Evolutionary conservation across 2,797 vertebrate species (phyloP).

Genomic region (Pangasius djambal): DNA sequence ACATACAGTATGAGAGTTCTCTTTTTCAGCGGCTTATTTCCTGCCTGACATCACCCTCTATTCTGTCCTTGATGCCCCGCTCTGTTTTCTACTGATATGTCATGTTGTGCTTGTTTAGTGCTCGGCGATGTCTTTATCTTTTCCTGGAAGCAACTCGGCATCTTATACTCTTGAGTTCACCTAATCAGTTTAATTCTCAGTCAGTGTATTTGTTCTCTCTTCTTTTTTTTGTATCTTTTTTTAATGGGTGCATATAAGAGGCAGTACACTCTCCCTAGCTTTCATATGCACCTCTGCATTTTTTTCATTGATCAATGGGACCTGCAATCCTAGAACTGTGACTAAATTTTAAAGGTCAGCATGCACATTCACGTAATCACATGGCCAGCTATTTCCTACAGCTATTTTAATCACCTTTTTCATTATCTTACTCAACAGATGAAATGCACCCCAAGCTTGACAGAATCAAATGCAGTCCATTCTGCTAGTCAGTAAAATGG

Average conservation of each 20-base stretch:
- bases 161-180: background rate
- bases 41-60: background rate
- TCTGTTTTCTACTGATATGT: background rate
- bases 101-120: slow-evolving; percentile 8
- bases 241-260: background rate
- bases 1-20: background rate
- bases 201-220: background rate
- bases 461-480: background rate
- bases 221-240: background rate
- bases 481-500: background rate
- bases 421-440: background rate
- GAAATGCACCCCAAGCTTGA: background rate
- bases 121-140: background rate
- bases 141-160: background rate
- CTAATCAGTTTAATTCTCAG: background rate
- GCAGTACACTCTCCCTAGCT: background rate
- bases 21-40: background rate
- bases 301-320: background rate
- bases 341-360: background rate
- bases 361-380: background rate
- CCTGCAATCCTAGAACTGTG: background rate
- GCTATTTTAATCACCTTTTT: background rate
- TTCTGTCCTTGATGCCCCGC: background rate
- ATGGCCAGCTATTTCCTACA: background rate
- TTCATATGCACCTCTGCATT: background rate